Evolutionary conservation across 2,797 vertebrate genomes (phyloP), one percentile per base, ranked within the genome.

Genomic region (Lerista edwardsae): DNA sequence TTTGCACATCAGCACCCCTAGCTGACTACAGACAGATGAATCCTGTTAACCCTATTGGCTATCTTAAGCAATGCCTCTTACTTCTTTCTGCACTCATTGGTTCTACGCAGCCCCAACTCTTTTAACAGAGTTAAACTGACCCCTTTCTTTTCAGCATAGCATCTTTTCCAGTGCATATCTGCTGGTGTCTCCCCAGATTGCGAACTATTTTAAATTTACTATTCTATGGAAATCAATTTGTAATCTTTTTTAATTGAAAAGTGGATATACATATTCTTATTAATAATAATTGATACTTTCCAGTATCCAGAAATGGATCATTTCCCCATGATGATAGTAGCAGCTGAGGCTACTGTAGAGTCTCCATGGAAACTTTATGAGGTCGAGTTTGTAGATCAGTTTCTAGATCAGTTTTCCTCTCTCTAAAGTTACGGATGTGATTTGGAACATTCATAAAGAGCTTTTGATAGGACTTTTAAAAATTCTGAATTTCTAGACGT

Each of bases 41-140:
- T 65, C 55, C 41, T 79, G 10, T 73, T 79, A 73, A 61, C 75
- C 41, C 51, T 31, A 34, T 23, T 39, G 55, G 14, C 2, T 55
- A 55, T 55, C 10, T 55, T 84, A 47, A 27, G 4, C 3, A 81
- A 2, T 71, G 21, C 6, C 74, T 76, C 55, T 82, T 86, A 83
- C 21, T 74, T 21, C 31, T 31, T 84, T 88, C 62, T 80, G 21
- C 17, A 79, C 82, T 88, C 27, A 82, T 0, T 25, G 76, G 21
- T 9, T 83, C 0, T 3, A 0, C 34, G 12, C 90, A 91, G 85
- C 77, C 39, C 39, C 55, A 74, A 17, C n/a, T n/a, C n/a, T n/a
- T n/a, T n/a, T n/a, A n/a, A n/a, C n/a, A n/a, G 15, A 47, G 10
- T 47, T 47, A 8, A 47, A 47, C 15, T 55, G 51, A 17, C 51